phyloP scores from a whole-genome alignment of 2,113 vertebrate species.

The Fukomys damarensis region DNA sequence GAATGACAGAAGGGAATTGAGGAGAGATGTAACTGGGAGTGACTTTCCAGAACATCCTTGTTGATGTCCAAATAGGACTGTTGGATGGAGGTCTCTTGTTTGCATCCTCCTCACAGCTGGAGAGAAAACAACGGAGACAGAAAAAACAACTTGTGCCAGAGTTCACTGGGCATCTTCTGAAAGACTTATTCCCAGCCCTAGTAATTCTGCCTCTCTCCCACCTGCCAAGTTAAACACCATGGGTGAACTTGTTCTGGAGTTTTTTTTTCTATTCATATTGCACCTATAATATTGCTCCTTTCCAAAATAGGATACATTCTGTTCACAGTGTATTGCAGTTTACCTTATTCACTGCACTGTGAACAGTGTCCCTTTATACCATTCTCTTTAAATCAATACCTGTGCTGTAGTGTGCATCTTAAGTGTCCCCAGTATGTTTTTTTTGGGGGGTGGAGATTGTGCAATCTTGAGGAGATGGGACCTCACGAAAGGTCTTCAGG shows the following conservation, averaged over 20 bases:
- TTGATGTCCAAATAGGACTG: background rate
- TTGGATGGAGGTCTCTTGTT: background rate
- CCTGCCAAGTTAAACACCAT: background rate
- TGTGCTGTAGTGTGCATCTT: background rate
- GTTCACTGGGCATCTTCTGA: background rate
- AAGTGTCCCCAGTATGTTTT: background rate
- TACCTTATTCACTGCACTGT: background rate
- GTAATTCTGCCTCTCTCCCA: background rate
- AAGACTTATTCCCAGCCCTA: background rate
- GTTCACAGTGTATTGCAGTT: background rate
- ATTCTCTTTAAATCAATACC: background rate
- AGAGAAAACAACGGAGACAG: background rate
- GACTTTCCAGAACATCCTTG: constrained; percentile 45
- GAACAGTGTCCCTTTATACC: background rate
- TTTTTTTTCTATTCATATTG: background rate
- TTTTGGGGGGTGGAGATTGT: background rate
- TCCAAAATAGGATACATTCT: background rate
- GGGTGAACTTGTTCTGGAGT: background rate
- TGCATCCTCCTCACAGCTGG: background rate
- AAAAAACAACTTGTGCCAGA: background rate
- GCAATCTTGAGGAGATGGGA: background rate
- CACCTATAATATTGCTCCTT: background rate
- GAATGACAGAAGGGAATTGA: background rate
- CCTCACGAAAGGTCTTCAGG: background rate
- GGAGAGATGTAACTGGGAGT: background rate